phyloP scores from a whole-genome alignment of 2,888 invertebrate species.

The Hartigia nigra region DNA sequence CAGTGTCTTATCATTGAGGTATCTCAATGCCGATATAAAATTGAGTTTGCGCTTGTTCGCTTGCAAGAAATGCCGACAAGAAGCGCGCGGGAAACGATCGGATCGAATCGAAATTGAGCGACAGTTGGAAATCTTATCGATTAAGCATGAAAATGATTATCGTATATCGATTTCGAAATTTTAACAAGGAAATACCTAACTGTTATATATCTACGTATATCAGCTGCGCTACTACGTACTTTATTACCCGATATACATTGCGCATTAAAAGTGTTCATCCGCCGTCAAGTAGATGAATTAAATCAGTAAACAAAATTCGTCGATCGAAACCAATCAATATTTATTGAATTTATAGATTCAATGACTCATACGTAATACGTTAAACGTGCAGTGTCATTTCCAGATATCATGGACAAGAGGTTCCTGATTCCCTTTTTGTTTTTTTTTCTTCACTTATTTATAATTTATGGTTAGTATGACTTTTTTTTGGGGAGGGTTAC shows the following conservation, averaged over 20 bases:
- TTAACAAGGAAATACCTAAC: background rate
- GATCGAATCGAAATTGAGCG: background rate
- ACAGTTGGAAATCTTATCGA: conserved; percentile 9
- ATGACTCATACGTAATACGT: background rate
- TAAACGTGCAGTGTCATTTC: background rate
- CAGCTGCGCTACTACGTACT: background rate
- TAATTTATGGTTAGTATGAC: background rate
- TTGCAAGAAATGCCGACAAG: background rate
- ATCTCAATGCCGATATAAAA: conserved; percentile 33
- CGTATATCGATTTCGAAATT: conserved; percentile 7
- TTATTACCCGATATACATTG: background rate
- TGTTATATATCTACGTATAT: background rate
- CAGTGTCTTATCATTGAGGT: conserved; percentile 32
- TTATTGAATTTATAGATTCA: background rate
- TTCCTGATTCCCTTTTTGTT: background rate
- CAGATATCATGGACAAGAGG: background rate
- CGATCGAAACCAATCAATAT: background rate
- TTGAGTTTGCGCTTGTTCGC: background rate
- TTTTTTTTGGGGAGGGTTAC: background rate
- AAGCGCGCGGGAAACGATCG: background rate
- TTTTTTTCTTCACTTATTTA: background rate
- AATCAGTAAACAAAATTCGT: background rate
- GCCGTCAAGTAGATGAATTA: background rate
- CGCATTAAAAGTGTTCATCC: background rate
- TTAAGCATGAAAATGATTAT: conserved; percentile 15